These are phyloP conservation scores for Desmodus rotundus DNA, from an alignment of 2,113 vertebrate genomes.

Conservation along the genomic window DNA sequence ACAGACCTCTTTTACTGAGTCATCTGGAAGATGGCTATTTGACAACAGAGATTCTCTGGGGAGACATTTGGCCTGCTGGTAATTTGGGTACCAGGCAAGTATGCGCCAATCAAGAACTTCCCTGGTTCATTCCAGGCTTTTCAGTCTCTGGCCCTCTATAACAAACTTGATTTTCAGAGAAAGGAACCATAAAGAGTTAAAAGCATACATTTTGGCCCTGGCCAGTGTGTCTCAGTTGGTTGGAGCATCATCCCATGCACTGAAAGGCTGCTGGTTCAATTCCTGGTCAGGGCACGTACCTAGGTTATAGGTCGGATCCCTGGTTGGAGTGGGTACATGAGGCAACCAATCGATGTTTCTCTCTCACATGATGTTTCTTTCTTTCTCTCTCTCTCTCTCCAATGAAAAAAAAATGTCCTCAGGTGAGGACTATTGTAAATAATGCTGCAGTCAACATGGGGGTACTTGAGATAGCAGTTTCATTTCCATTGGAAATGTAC, in stretches of 20 bases:
- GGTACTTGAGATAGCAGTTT: not conserved
- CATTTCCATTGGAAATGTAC: not conserved
- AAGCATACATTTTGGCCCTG: not conserved
- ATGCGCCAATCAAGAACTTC: not conserved
- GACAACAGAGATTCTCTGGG: not conserved
- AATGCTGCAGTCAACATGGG: not conserved
- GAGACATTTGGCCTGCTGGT: not conserved
- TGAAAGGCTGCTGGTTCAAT: no score
- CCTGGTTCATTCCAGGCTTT: not conserved
- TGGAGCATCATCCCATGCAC: no score
- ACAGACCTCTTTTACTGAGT: rapidly evolving
- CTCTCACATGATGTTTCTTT: no score
- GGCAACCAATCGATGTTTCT: no score
- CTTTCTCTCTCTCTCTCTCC: no score
- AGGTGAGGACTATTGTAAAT: not conserved
- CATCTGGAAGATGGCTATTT: not conserved
- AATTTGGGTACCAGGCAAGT: not conserved
- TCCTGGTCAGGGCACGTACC: no score
- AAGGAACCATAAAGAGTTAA: not conserved
- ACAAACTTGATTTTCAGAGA: not conserved
- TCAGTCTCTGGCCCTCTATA: not conserved
- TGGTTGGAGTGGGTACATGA: no score
- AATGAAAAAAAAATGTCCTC: no score
- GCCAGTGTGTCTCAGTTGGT: no score
- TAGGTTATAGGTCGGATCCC: no score